These are phyloP conservation scores for Tyrannus savana DNA, from an alignment of 2,113 vertebrate species.

Conservation along the genomic window DNA sequence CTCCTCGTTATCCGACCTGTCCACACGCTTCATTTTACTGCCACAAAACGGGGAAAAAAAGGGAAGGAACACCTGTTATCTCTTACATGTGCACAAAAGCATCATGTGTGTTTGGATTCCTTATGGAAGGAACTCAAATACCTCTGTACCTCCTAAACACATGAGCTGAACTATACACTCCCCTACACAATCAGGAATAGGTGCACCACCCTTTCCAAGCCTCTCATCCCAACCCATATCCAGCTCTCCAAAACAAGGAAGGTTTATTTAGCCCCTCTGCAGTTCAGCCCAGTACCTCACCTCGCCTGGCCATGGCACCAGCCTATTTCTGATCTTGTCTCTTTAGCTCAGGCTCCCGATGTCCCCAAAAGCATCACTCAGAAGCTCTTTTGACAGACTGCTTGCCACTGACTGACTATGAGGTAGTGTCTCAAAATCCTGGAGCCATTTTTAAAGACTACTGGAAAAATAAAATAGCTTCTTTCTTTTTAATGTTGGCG, in stretches of 20 bases:
- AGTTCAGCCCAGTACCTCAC: background rate
- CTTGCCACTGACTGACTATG: constrained; percentile 77
- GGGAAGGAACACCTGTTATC: fast-evolving
- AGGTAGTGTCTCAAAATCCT: constrained; percentile 84
- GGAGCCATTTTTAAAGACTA: constrained; percentile 80
- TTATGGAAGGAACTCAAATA: background rate
- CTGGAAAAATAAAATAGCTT: constrained; percentile 68
- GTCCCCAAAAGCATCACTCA: constrained; percentile 70
- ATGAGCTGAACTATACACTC: background rate
- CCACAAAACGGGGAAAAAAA: background rate
- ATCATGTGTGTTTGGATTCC: background rate
- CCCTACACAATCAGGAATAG: background rate
- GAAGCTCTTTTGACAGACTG: constrained; percentile 76
- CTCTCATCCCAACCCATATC: background rate
- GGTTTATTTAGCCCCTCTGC: constrained; percentile 39
- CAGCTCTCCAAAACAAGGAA: background rate
- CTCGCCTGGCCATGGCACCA: constrained; percentile 33
- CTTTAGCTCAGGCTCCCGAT: constrained; percentile 59
- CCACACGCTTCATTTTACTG: constrained; percentile 80
- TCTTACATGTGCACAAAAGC: background rate
- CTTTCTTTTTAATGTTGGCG: constrained; percentile 61
- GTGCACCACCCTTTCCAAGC: background rate
- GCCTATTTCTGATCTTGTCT: background rate
- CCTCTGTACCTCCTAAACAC: background rate
- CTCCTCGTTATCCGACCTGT: constrained; percentile 83